phyloP scores from a whole-genome alignment of 2,797 vertebrate species.

The Simalia tracyae region DNA sequence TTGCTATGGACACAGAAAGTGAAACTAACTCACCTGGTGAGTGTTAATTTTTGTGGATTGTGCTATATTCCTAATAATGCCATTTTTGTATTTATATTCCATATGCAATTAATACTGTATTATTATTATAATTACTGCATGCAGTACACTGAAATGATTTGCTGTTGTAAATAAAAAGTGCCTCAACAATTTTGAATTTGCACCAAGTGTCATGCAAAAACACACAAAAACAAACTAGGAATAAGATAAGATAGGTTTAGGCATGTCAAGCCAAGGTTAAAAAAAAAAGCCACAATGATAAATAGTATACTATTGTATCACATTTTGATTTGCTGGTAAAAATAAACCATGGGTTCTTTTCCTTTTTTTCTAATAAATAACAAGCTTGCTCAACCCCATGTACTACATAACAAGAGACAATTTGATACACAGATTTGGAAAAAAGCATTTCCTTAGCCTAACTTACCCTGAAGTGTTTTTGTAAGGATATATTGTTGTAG shows the following conservation, averaged over 20 bases:
- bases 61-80: not conserved
- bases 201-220: not conserved
- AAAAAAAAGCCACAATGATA: not conserved
- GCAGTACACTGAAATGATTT: not conserved
- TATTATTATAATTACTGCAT: not conserved
- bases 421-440: not conserved
- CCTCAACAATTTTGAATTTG: not conserved
- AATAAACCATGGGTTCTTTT: not conserved
- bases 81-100: not conserved
- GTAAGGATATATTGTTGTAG: not conserved
- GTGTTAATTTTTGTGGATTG: constrained; percentile 6
- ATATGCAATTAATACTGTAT: not conserved
- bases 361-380: not conserved
- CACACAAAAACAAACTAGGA: not conserved
- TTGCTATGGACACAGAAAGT: constrained; percentile 98
- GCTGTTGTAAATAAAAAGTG: not conserved
- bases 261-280: not conserved
- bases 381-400: not conserved
- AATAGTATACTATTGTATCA: not conserved
- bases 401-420: not conserved
- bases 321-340: not conserved
- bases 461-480: not conserved
- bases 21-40: constrained; percentile 94
- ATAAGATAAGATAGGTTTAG: not conserved
- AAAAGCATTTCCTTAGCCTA: not conserved